Evolutionary conservation across 2,888 invertebrate species (phyloP).

Genomic region (Onchidella celtica): DNA sequence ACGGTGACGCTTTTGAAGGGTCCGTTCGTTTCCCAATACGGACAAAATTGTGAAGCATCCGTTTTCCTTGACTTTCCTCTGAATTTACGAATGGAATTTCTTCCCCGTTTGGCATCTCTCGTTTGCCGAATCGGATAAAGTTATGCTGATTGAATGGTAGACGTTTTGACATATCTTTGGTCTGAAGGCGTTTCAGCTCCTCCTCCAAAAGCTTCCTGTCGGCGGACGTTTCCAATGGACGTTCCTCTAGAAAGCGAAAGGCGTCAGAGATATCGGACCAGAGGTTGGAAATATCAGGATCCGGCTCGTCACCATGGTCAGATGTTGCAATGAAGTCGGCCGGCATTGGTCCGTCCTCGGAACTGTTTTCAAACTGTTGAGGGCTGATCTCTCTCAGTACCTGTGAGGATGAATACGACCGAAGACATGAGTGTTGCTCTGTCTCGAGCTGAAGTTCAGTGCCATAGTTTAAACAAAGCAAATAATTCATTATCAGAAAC

Average conservation of each 20-base stretch:
- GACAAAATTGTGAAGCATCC: slow-evolving; percentile 8
- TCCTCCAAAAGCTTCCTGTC: background rate
- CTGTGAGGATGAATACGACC: slow-evolving; percentile 90
- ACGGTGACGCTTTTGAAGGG: no score
- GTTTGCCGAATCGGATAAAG: slow-evolving; percentile 36
- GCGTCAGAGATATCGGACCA: slow-evolving; percentile 17
- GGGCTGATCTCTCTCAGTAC: slow-evolving; percentile 78
- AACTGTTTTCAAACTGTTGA: background rate
- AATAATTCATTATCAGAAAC: no score
- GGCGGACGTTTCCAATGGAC: background rate
- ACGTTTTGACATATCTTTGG: background rate
- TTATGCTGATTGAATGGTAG: slow-evolving; percentile 17
- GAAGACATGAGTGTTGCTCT: no score
- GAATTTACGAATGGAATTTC: background rate
- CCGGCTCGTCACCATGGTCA: no score
- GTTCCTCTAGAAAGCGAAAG: slow-evolving; percentile 20
- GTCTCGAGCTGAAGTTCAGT: no score
- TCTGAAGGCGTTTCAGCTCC: background rate
- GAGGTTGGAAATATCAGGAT: slow-evolving; percentile 23
- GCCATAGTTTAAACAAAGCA: no score
- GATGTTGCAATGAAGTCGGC: no score
- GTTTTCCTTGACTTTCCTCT: background rate
- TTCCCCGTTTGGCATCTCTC: background rate
- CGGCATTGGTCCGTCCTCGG: background rate
- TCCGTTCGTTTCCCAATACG: background rate